A percentile compares a stretch with the other conserved stretches of the same genome.
phyloP scores from a whole-genome alignment of 92 coral and sea anemone genomes.

The Parazoanthus swiftii region DNA sequence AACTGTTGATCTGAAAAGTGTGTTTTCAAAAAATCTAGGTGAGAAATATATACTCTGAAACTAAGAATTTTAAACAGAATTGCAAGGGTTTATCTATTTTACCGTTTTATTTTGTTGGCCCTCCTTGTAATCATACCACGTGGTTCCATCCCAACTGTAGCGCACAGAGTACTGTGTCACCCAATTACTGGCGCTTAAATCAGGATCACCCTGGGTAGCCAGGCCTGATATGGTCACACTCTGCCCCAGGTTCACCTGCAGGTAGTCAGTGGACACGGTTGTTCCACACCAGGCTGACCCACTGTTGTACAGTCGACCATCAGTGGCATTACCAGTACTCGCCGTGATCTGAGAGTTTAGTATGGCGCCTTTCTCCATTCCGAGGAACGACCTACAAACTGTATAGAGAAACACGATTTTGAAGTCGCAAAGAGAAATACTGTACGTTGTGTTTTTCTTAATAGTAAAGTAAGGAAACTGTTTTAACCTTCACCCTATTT shows the following conservation, averaged over 20 bases:
- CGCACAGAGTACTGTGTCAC: not conserved
- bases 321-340: not conserved
- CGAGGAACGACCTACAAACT: slow-evolving; percentile 9
- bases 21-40: not conserved
- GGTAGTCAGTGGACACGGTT: not conserved
- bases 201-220: slow-evolving; percentile 23
- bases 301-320: slow-evolving; percentile 17
- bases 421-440: too few relatives aligned
- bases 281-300: not conserved
- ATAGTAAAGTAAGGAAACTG: too few relatives aligned
- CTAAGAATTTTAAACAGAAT: too few relatives aligned
- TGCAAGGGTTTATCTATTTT: not conserved
- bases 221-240: slow-evolving; percentile 4
- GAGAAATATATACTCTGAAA: not conserved
- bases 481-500: too few relatives aligned
- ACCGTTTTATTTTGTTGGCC: not conserved
- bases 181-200: not conserved
- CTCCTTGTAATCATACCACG: slow-evolving; percentile 14
- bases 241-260: slow-evolving; percentile 2
- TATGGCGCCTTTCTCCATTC: not conserved
- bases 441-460: too few relatives aligned
- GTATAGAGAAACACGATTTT: too few relatives aligned
- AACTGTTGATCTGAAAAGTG: too few relatives aligned
- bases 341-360: slow-evolving; percentile 7
- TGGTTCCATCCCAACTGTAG: not conserved